Evolutionary conservation across 2,888 invertebrate genomes (phyloP).

Genomic region (Imbricaverruca yamaguchii): DNA sequence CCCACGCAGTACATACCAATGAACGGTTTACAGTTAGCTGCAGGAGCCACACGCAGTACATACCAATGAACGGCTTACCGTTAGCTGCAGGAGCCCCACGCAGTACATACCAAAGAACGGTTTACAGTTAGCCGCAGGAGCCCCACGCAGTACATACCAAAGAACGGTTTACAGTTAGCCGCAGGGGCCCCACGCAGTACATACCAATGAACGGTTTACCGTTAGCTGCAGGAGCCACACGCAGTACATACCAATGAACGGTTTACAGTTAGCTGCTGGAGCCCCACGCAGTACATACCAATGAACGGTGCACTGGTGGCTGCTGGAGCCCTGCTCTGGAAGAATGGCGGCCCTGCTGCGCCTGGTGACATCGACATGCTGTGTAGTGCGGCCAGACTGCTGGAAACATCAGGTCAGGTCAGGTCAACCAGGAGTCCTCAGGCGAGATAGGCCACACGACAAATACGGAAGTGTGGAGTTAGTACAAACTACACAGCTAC

Average conservation of each 20-base stretch:
- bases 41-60: background rate
- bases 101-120: background rate
- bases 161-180: background rate
- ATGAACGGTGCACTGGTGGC: background rate
- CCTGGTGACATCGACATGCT: slow-evolving; percentile 8
- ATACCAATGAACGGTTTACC: background rate
- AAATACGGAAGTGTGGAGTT: too few relatives aligned
- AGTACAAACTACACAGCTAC: too few relatives aligned
- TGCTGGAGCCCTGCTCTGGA: background rate
- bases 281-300: background rate
- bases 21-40: background rate
- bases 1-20: background rate
- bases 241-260: background rate
- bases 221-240: background rate
- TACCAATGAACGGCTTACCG: background rate
- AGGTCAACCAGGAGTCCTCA: background rate
- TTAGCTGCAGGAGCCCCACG: background rate
- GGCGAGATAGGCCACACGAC: too few relatives aligned
- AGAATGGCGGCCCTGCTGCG: background rate
- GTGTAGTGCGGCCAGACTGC: slow-evolving; percentile 8
- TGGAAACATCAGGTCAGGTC: background rate
- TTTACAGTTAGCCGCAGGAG: background rate
- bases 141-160: background rate
- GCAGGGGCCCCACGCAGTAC: background rate
- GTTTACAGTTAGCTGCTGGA: background rate